Percentiles rank a stretch among this genome's conserved stretches.
phyloP scores from a whole-genome alignment of 2,113 vertebrate genomes.

The Petrocephalus microphthalmus region DNA sequence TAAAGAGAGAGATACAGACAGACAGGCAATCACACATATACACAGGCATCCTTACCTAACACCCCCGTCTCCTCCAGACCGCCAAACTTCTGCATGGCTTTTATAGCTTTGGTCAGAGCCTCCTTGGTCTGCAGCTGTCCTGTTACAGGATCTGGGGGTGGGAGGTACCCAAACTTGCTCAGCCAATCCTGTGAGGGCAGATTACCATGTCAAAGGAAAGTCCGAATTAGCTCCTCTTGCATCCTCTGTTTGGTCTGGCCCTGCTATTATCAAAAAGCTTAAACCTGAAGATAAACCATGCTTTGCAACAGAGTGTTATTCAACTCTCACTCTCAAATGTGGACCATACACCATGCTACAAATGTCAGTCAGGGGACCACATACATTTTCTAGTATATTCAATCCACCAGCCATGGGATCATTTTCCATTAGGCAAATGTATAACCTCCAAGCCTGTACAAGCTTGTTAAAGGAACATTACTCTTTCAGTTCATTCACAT shows the following conservation, averaged over 20 bases:
- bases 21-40: background rate
- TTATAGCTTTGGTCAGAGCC: constrained; percentile 64
- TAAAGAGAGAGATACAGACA: background rate
- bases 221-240: background rate
- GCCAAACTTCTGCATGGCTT: constrained; percentile 69
- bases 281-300: background rate
- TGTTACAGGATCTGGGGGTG: constrained; percentile 48
- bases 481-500: background rate
- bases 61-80: constrained; percentile 64
- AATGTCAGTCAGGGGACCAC: background rate
- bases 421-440: background rate
- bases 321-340: background rate
- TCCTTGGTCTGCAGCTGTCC: constrained; percentile 65
- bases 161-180: constrained; percentile 71
- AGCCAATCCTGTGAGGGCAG: constrained; percentile 66
- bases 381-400: background rate
- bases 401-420: background rate
- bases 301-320: background rate
- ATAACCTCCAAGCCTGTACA: background rate
- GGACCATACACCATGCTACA: background rate
- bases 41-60: constrained; percentile 49
- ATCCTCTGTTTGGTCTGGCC: background rate
- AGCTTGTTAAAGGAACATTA: background rate
- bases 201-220: background rate
- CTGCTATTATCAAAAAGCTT: background rate